Evolutionary conservation across 1,140 invertebrate genomes (phyloP), one percentile per base, ranked within the genome.

Genomic region (Bacillus rossius): DNA sequence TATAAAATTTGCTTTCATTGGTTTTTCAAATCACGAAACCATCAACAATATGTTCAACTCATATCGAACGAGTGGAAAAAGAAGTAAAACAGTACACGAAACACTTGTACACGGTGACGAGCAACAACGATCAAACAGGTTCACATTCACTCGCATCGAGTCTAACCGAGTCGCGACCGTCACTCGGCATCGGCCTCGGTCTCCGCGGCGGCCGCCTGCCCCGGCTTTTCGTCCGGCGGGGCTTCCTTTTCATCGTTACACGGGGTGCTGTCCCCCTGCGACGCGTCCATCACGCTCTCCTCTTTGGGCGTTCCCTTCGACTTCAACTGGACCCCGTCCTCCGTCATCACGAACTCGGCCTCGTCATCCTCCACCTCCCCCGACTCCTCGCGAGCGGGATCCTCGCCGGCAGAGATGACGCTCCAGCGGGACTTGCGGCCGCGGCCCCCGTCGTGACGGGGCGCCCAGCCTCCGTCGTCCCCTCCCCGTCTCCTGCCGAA

Each of bases 381-480:
- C 10, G 10, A 10, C 38, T 40, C 38, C n/a, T 10, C 38, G 10
- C 38, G 10, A 40, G 38, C 38, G n/a, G 38, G n/a, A 40, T 10
- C 10, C 22, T 45, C 42, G 34, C 16, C 16, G 13, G 16, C 20
- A 25, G 48, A 26, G 10, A 17, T 17, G 3, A 34, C 54, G 41
- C 60, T 61, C 56, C 56, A 61, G 2, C 60, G 42, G 47, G 60
- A 61, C 23, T 34, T 43, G 20, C 61, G 23, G 26, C 52, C 22
- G 8, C 53, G 19, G 5, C 40, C 37, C 16, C 56, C 43, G 16
- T 42, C 49, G 10, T 14, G n/a, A 47, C 52, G 43, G 2, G 51
- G n/a, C 34, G 43, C 51, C 19, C 49, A 37, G 10, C 51, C 60
- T 13, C 47, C 52, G 26, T 43, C 38, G 2, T 17, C 42, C 5